These are phyloP conservation scores for Salvelinus namaycush DNA, from an alignment of 2,113 vertebrate genomes.

Conservation along the genomic window DNA sequence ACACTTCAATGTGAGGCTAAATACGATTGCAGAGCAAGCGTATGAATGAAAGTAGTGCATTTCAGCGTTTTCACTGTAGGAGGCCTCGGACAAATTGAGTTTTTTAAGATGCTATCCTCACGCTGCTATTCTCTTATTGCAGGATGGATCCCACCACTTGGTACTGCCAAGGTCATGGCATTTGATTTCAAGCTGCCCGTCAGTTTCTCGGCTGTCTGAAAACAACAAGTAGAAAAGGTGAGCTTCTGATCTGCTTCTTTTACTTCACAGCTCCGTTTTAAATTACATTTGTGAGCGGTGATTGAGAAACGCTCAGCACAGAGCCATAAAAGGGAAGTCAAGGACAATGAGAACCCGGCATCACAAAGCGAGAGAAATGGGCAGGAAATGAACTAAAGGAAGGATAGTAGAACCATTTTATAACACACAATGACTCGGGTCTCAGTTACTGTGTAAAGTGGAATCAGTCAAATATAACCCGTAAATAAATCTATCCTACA, in stretches of 20 bases:
- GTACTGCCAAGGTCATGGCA: neutral
- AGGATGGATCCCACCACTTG: neutral
- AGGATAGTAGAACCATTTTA: too few species aligned
- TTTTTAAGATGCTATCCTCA: neutral
- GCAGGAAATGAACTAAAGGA: too few species aligned
- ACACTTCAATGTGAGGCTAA: too few species aligned
- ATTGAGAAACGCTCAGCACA: neutral
- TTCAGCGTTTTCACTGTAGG: neutral
- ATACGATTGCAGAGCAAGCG: too few species aligned
- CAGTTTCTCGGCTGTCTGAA: conserved; percentile 9
- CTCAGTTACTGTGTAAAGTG: too few species aligned
- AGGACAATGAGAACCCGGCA: too few species aligned
- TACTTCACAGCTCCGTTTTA: neutral
- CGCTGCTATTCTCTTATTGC: neutral
- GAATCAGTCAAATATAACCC: too few species aligned
- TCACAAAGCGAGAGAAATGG: too few species aligned
- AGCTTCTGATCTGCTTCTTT: neutral
- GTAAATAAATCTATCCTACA: too few species aligned
- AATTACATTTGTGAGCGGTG: neutral
- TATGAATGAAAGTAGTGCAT: neutral
- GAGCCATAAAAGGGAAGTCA: neutral
- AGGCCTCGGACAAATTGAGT: too few species aligned
- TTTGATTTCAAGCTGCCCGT: neutral
- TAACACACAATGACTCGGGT: too few species aligned
- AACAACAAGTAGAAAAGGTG: neutral